phyloP scores from a whole-genome alignment of 92 coral and sea anemone genomes.

The Epizoanthus fatuus region DNA sequence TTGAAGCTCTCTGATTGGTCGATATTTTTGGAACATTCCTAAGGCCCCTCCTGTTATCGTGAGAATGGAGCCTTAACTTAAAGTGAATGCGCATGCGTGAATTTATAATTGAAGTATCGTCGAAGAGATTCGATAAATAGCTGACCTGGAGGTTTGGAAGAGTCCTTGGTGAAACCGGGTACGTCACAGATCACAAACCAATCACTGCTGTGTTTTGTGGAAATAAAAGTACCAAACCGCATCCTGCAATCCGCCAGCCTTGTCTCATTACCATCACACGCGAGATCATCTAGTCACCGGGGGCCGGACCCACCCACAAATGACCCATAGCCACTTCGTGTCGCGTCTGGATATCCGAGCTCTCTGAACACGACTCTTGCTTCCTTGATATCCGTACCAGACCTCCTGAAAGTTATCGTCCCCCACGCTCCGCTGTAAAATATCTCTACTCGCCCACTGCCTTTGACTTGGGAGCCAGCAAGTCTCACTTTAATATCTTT shows the following conservation, averaged over 20 bases:
- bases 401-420: background rate
- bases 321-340: background rate
- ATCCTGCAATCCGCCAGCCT: background rate
- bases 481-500: slow-evolving; percentile 4
- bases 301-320: slow-evolving; percentile 9
- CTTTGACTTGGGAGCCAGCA: slow-evolving; percentile 8
- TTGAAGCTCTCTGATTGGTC: too few relatives aligned
- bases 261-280: background rate
- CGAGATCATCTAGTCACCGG: background rate
- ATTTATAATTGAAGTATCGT: too few relatives aligned
- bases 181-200: slow-evolving; percentile 16
- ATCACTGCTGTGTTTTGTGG: background rate
- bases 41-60: too few relatives aligned
- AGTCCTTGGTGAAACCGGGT: background rate
- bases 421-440: slow-evolving; percentile 2
- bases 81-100: too few relatives aligned
- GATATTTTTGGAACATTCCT: too few relatives aligned
- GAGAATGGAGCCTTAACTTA: too few relatives aligned
- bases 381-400: background rate
- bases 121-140: too few relatives aligned
- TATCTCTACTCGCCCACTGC: slow-evolving; percentile 15
- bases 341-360: background rate
- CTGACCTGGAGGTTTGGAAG: background rate
- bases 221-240: background rate
- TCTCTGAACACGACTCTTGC: slow-evolving; percentile 4